Base-by-base conservation (phyloP, 2,888 invertebrate species). In the Gandaritis pyraliata region DNA sequence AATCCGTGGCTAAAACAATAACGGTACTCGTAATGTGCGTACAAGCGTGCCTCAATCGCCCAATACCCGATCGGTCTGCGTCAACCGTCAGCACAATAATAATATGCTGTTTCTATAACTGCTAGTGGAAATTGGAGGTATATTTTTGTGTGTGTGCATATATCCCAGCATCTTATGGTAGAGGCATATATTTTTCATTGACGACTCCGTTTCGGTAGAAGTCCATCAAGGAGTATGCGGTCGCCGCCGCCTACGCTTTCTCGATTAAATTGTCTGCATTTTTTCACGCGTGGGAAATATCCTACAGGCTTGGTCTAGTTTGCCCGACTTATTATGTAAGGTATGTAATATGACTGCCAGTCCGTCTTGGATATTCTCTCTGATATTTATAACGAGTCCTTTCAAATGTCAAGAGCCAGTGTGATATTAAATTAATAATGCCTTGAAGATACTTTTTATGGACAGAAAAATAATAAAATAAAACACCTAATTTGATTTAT, bases 241-340 rank as follows among this genome's bases (percentile, higher is more conserved):
- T 0, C 47, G n/a, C 1, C 47, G n/a, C 46, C n/a, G 29, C 13
- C 43, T 11, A 43, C 43, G 16, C 43, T 30, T 43, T 39, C 59
- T 41, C 82, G 81, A 87, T 88, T 84, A 85, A 86, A 87, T 87
- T 85, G 86, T 83, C 78, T 77, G 79, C 86, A 82, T 85, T 82
- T 81, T 78, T 79, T 78, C 81, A 82, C 82, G 78, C 75, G 72
- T 75, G 66, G 18, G n/a, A 23, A 45, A 46, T 74, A 78, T 74
- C 66, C 66, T 70, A 72, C 68, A 67, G 70, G 65, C 56, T 62
- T 58, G 57, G 15, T 23, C 45, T 18, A 33, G 11, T 41, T 36
- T 57, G 41, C 23, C 47, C 12, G 33, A 48, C 36, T 51, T 47
- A 39, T 18, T 54, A 50, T 11, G 18, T 18, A 15, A 51, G 51